Conservation (phyloP, 2,797 vertebrate genomes). For the Eidolon dupreanum region DNA sequence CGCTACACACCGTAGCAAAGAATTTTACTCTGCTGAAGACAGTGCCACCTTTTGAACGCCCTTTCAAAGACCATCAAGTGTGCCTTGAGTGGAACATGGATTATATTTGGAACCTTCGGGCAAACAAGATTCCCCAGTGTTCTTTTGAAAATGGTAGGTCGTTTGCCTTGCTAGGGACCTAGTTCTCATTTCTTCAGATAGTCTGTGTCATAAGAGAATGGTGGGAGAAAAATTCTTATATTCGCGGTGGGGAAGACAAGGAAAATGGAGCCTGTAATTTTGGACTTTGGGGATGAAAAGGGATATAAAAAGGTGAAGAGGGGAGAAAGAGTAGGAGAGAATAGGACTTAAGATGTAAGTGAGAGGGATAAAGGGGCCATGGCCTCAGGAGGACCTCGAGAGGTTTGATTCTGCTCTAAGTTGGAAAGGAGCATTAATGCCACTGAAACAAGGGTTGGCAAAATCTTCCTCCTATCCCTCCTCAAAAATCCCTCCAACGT, state of each 20-base stretch:
- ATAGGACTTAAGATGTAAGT: background rate
- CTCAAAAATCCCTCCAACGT: background rate
- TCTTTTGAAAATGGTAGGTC: constrained; percentile 90
- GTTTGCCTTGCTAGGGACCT: background rate
- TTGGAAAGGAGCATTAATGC: background rate
- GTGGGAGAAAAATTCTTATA: background rate
- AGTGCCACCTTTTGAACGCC: constrained; percentile 87
- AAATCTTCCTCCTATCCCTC: background rate
- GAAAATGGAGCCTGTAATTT: background rate
- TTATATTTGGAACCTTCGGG: constrained; percentile 88
- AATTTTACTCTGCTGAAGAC: constrained; percentile 88
- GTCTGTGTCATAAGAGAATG: accelerated
- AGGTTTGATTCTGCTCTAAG: background rate
- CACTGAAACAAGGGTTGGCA: background rate
- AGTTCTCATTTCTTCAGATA: background rate
- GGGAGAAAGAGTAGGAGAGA: background rate
- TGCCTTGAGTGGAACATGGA: constrained; percentile 91
- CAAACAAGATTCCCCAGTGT: constrained; percentile 87
- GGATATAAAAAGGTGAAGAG: background rate
- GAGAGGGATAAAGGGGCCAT: background rate
- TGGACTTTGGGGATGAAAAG: background rate
- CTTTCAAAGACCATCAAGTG: constrained; percentile 86
- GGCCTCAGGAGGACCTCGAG: background rate
- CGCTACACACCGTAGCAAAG: constrained; percentile 84
- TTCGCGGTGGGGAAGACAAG: background rate